Conservation (phyloP, 2,113 vertebrate species). For the Climacteris rufus region DNA sequence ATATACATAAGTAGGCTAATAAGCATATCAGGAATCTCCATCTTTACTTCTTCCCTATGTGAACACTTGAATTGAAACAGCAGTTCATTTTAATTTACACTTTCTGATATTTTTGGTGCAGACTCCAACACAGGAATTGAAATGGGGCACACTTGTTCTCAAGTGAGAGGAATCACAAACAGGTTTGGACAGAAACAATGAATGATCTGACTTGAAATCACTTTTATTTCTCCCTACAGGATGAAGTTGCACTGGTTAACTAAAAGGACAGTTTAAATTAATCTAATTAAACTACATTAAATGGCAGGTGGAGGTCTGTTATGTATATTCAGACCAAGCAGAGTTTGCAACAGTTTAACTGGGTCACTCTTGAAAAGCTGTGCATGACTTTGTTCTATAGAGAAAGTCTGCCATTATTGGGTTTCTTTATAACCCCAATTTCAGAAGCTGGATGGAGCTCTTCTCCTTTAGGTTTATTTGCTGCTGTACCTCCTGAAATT, state of each 20-base stretch:
- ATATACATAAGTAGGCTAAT: constrained; percentile 49
- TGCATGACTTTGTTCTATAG: neutral
- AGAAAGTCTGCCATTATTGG: neutral
- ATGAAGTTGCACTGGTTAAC: neutral
- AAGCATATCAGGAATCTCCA: constrained; percentile 48
- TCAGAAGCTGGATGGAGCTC: neutral
- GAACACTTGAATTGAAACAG: constrained; percentile 22
- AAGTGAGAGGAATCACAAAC: neutral
- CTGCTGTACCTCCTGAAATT: neutral
- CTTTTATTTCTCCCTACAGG: neutral
- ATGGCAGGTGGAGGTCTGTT: neutral
- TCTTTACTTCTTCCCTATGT: constrained; percentile 28
- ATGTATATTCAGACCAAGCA: neutral
- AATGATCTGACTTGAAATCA: neutral
- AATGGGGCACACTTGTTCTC: neutral
- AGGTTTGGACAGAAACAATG: neutral
- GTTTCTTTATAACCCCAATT: neutral
- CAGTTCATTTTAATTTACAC: constrained; percentile 28
- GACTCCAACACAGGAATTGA: neutral
- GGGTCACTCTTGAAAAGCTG: neutral
- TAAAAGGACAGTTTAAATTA: neutral
- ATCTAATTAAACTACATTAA: neutral
- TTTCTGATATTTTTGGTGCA: neutral
- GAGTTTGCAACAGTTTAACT: neutral
- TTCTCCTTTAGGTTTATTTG: neutral